These are phyloP conservation scores for Apogon talboti DNA, from an alignment of 2,797 vertebrate genomes.

Conservation along the genomic window DNA sequence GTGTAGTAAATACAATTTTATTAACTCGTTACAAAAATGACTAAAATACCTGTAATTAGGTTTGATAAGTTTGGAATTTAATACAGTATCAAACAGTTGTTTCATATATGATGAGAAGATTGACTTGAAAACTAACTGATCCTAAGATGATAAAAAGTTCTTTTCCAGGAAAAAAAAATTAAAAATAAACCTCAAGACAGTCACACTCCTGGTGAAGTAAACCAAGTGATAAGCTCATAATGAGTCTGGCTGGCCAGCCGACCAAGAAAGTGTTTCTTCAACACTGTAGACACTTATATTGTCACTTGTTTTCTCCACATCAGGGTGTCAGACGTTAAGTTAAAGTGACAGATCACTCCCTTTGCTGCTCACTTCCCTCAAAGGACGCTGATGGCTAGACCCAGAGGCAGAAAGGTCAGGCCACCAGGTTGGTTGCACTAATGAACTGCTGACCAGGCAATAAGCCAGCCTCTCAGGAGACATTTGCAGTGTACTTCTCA, in stretches of 20 bases:
- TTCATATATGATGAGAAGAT: background rate
- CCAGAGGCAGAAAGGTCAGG: constrained; percentile 72
- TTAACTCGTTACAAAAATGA: constrained; percentile 15
- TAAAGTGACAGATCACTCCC: constrained; percentile 75
- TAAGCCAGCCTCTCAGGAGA: constrained; percentile 65
- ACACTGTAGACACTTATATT: constrained; percentile 60
- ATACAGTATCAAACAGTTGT: constrained; percentile 35
- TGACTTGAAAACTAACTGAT: no score
- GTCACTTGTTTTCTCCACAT: constrained; percentile 66
- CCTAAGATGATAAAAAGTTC: constrained; percentile 15
- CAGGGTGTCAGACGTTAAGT: constrained; percentile 72
- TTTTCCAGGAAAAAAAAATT: constrained; percentile 32
- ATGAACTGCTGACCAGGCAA: constrained; percentile 77
- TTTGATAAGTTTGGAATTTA: constrained; percentile 41
- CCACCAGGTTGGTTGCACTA: constrained; percentile 72
- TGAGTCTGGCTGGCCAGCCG: constrained; percentile 59
- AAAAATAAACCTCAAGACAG: constrained; percentile 2
- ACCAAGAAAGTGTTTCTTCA: constrained; percentile 62
- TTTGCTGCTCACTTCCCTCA: constrained; percentile 54
- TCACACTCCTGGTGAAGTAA: constrained; percentile 36
- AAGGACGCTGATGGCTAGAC: constrained; percentile 67
- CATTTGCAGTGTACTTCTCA: constrained; percentile 67
- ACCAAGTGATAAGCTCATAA: constrained; percentile 62
- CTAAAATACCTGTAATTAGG: constrained; percentile 9
- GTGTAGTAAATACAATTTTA: constrained; percentile 18